These are phyloP conservation scores for Incurvaria masculella DNA, from an alignment of 2,888 invertebrate genomes.

Conservation along the genomic window DNA sequence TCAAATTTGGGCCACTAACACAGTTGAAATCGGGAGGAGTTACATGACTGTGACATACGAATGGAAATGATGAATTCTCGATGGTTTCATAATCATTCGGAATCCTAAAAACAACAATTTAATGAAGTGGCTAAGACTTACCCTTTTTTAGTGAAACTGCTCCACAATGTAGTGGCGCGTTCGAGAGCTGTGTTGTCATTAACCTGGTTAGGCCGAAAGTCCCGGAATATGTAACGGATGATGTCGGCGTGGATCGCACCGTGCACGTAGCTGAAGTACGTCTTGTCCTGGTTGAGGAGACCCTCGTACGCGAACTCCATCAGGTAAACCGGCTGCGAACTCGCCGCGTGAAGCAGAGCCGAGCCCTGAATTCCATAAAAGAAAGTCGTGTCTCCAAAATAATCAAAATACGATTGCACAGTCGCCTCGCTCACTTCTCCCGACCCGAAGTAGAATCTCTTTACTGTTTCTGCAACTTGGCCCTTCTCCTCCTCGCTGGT, in stretches of 20 bases:
- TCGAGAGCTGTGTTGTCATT: constrained; percentile 10
- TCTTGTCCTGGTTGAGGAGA: constrained; percentile 5
- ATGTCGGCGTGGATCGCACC: constrained; percentile 18
- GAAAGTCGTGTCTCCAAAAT: constrained; percentile 15
- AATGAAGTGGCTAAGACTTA: too few relatives aligned
- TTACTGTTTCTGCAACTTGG: constrained; percentile 29
- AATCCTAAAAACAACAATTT: too few relatives aligned
- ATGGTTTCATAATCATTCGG: too few relatives aligned
- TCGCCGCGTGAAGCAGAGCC: constrained; percentile 25
- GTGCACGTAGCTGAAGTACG: not conserved
- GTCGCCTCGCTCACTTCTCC: constrained; percentile 17
- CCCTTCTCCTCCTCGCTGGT: constrained; percentile 20
- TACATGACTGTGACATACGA: too few relatives aligned
- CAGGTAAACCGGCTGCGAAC: constrained; percentile 28
- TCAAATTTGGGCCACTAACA: too few relatives aligned
- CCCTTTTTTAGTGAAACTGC: constrained; percentile 38
- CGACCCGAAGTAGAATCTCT: constrained; percentile 30
- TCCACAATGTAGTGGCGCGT: constrained; percentile 27
- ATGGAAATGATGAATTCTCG: too few relatives aligned
- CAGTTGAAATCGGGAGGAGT: too few relatives aligned
- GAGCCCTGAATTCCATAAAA: constrained; percentile 36
- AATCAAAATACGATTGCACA: constrained; percentile 17
- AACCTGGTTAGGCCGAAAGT: not conserved
- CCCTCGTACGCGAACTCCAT: constrained; percentile 26
- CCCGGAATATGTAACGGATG: not conserved